These are phyloP conservation scores for Anaspis maculata DNA, from an alignment of 2,888 invertebrate genomes.

Conservation along the genomic window DNA sequence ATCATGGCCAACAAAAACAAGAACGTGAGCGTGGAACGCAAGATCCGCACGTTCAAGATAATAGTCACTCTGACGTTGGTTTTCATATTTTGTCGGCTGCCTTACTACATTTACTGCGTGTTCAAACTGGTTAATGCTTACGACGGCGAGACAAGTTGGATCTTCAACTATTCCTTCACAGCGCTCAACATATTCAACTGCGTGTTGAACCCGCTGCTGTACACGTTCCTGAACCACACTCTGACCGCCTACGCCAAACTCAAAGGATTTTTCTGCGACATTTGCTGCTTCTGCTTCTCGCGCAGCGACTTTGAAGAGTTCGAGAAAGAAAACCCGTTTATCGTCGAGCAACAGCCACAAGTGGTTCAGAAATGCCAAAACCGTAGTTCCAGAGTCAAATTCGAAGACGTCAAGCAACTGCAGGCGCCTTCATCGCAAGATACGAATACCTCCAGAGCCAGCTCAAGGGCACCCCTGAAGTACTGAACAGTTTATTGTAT, in stretches of 20 bases:
- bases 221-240: slow-evolving; percentile 51
- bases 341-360: slow-evolving; percentile 11
- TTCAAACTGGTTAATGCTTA: slow-evolving; percentile 36
- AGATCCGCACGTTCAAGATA: slow-evolving; percentile 49
- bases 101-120: slow-evolving; percentile 48
- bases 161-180: slow-evolving; percentile 45
- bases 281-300: slow-evolving; percentile 37
- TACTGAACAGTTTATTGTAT: background rate
- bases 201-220: slow-evolving; percentile 51
- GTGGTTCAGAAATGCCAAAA: background rate
- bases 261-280: slow-evolving; percentile 30
- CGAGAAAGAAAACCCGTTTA: slow-evolving; percentile 31
- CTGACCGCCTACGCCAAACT: slow-evolving; percentile 28
- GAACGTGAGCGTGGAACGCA: slow-evolving; percentile 35
- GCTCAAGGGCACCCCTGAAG: background rate
- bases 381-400: slow-evolving; percentile 7
- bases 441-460: background rate
- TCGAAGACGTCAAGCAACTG: slow-evolving; percentile 3
- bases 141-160: slow-evolving; percentile 32
- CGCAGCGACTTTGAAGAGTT: slow-evolving; percentile 38
- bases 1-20: slow-evolving; percentile 18
- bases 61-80: slow-evolving; percentile 48
- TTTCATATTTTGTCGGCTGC: slow-evolving; percentile 45
- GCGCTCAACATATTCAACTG: slow-evolving; percentile 47
- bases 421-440: background rate